Base-by-base conservation (phyloP, 2,113 vertebrate genomes). In the Canis aureus region DNA sequence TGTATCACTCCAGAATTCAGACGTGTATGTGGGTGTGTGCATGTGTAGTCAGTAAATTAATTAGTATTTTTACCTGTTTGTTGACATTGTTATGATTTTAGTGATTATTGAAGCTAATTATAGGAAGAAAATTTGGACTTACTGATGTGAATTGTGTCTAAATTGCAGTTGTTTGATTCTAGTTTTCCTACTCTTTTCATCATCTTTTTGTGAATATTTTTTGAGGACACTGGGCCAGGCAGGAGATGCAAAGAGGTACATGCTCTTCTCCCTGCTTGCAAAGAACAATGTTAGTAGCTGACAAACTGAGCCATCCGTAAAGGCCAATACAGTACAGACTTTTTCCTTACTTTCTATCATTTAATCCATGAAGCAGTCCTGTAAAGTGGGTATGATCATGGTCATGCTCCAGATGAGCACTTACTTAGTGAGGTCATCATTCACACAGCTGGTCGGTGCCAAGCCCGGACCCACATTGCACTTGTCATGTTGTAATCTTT, bases 1-100 rank as follows among this genome's bases (percentile, higher is more conserved):
- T 83, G 89, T 89, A 25, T 83, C 60, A 67, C 60, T 71, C 74
- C 23, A 89, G 60, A 95, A 78, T 92, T 94, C 49, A 62, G n/a
- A 17, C 0, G 3, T 55, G 12, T 8, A 12, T 29, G 17, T 57
- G 4, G 12, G 8, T 51, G 23, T 59, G 29, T 17, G 23, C 71
- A 3, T 69, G 49, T 60, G 3, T 79, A 27, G 17, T 62, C 29
- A 83, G 19, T 57, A 85, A 85, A 13, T 66, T 67, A 43, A 27
- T 49, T 71, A 29, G 10, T 85, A 3, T 62, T 85, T 59, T 83
- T 73, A 32, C 16, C 59, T 71, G 3, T 67, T 73, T 84, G 15
- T 71, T 89, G 51, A 19, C 8, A 29, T 84, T 17, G 79, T 94
- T 53, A 23, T 88, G 51, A 85, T 64, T 81, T 91, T n/a, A 94